Evolutionary conservation across 2,888 invertebrate species (phyloP).

Genomic region (Tolmerus cingulatus): DNA sequence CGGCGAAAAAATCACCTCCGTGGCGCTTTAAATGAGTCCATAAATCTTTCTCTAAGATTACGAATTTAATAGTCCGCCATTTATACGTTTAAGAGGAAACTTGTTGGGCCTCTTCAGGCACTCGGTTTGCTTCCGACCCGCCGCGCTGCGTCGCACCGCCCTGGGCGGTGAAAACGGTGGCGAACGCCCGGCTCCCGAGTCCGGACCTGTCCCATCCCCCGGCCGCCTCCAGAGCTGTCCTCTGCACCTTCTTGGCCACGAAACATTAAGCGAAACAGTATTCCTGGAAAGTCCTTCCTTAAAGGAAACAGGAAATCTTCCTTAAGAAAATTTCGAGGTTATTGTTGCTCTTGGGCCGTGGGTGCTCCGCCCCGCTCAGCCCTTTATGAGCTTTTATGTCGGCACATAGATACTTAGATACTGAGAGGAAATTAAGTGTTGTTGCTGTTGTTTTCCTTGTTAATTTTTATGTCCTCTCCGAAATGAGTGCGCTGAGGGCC

Average conservation of each 20-base stretch:
- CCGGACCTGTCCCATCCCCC: not conserved
- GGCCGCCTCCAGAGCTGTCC: not conserved
- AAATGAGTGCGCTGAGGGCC: slow-evolving; percentile 38
- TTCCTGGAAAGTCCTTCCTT: slow-evolving; percentile 29
- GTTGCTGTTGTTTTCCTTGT: slow-evolving; percentile 48
- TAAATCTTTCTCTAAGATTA: slow-evolving; percentile 44
- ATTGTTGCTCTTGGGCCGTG: slow-evolving; percentile 30
- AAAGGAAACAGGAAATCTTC: slow-evolving; percentile 42
- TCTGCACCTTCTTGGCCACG: slow-evolving; percentile 29
- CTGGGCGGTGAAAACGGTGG: not conserved
- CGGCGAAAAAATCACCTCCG: slow-evolving; percentile 7
- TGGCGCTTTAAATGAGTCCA: slow-evolving; percentile 42
- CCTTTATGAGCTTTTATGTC: slow-evolving; percentile 45
- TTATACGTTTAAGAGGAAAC: slow-evolving; percentile 44
- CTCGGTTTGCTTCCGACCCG: not conserved
- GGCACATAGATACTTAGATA: slow-evolving; percentile 45
- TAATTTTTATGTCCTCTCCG: slow-evolving; percentile 47
- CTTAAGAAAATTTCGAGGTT: slow-evolving; percentile 42
- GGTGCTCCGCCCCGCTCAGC: slow-evolving; percentile 33
- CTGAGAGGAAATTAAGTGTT: slow-evolving; percentile 47
- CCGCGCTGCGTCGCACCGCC: not conserved
- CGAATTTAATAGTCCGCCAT: slow-evolving; percentile 47
- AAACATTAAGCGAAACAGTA: slow-evolving; percentile 40
- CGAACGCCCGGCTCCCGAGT: not conserved
- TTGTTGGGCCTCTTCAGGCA: slow-evolving; percentile 42